Conservation (phyloP, 2,797 vertebrate genomes). For the Syngnathus rostellatus region DNA sequence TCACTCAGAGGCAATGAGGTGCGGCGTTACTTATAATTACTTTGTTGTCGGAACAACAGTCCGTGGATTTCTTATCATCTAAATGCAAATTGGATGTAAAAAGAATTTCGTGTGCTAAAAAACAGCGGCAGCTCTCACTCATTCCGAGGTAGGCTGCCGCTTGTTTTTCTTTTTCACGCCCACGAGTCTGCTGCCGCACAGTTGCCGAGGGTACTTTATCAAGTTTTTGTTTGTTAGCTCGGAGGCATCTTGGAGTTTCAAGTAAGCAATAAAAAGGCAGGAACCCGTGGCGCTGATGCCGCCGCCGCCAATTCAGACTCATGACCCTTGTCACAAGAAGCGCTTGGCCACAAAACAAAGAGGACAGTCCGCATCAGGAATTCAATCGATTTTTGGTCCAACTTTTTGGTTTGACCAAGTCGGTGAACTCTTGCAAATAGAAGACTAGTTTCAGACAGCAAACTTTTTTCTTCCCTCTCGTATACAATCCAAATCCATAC, state of each 20-base stretch:
- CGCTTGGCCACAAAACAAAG: slow-evolving; percentile 9
- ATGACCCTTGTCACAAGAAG: slow-evolving; percentile 37
- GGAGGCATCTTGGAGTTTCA: slow-evolving; percentile 27
- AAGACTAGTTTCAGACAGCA: background rate
- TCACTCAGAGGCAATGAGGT: slow-evolving; percentile 40
- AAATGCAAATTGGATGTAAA: slow-evolving; percentile 51
- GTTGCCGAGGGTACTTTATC: slow-evolving; percentile 18
- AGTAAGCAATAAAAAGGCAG: slow-evolving; percentile 10
- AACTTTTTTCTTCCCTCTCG: background rate
- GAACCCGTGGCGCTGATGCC: slow-evolving; percentile 18
- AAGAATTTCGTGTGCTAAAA: slow-evolving; percentile 16
- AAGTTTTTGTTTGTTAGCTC: slow-evolving; percentile 22
- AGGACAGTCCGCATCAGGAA: background rate
- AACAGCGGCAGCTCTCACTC: background rate
- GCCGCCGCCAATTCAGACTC: slow-evolving; percentile 25
- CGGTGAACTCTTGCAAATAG: background rate
- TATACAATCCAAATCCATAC: background rate
- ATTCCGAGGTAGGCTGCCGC: slow-evolving; percentile 13
- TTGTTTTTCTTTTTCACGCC: slow-evolving; percentile 1
- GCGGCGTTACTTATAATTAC: slow-evolving; percentile 44
- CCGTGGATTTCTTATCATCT: slow-evolving; percentile 42
- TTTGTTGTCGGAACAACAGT: slow-evolving; percentile 48
- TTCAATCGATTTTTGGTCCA: slow-evolving; percentile 8
- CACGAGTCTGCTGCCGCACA: slow-evolving; percentile 11
- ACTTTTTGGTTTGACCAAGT: background rate